Percentiles rank a stretch among this genome's conserved stretches.
Evolutionary conservation across 1,140 invertebrate species (phyloP).

Genomic region (Drosophila rufa): DNA sequence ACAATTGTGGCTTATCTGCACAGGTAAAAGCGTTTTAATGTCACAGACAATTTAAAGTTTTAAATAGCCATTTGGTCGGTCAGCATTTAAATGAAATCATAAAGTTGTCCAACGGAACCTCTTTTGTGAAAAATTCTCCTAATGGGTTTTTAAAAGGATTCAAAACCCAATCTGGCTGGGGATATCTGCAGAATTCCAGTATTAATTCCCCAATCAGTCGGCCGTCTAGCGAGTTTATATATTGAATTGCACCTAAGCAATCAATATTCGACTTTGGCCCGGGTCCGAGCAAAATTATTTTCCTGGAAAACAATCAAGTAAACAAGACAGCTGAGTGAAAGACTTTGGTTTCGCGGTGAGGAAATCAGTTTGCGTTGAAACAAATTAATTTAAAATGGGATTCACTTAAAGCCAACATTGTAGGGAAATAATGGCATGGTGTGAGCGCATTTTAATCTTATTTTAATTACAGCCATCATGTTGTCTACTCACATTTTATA

Average conservation of each 20-base stretch:
- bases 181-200: not conserved
- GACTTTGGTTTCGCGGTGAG: not conserved
- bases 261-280: slow-evolving; percentile 18
- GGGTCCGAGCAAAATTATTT: slow-evolving; percentile 1
- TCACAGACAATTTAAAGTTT: slow-evolving; percentile 4
- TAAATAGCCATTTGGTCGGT: not conserved
- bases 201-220: not conserved
- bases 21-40: slow-evolving; percentile 10
- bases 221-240: not conserved
- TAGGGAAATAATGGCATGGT: not conserved
- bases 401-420: not conserved
- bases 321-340: slow-evolving; percentile 30
- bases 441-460: not conserved
- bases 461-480: slow-evolving; percentile 1
- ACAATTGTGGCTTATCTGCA: not conserved
- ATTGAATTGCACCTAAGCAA: slow-evolving; percentile 25
- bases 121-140: not conserved
- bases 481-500: not conserved
- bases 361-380: slow-evolving; percentile 1
- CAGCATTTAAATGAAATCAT: slow-evolving; percentile 1
- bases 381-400: not conserved
- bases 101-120: not conserved
- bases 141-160: slow-evolving; percentile 16
- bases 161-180: not conserved
- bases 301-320: slow-evolving; percentile 7